These are phyloP conservation scores for Oasisia sp. DNA, from an alignment of 2,888 invertebrate species.

Conservation along the genomic window DNA sequence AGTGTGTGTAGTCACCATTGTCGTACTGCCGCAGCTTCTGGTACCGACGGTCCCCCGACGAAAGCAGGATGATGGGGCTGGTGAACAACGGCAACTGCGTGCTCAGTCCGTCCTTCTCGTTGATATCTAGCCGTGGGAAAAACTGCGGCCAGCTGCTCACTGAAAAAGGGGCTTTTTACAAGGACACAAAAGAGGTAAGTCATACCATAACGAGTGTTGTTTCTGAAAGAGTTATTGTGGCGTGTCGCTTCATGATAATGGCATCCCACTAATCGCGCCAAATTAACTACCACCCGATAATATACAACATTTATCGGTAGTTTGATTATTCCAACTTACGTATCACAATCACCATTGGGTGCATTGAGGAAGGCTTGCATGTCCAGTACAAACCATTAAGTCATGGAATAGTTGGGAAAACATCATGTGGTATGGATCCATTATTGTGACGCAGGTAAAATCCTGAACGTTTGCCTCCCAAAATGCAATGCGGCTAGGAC, in stretches of 20 bases:
- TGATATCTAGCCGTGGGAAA: not conserved
- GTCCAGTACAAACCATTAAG: too few relatives aligned
- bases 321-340: too few relatives aligned
- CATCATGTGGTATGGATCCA: too few relatives aligned
- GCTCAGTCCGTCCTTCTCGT: not conserved
- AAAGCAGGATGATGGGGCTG: not conserved
- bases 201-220: not conserved
- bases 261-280: not conserved
- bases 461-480: too few relatives aligned
- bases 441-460: too few relatives aligned
- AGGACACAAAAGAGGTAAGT: not conserved
- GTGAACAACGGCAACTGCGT: slow-evolving; percentile 3
- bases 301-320: not conserved
- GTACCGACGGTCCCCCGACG: not conserved
- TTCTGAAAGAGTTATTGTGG: not conserved
- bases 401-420: too few relatives aligned
- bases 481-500: too few relatives aligned
- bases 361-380: too few relatives aligned
- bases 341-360: too few relatives aligned
- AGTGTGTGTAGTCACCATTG: not conserved
- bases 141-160: not conserved
- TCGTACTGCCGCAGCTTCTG: not conserved
- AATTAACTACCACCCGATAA: not conserved
- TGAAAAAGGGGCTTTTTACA: not conserved
- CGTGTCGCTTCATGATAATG: too few relatives aligned